Evolutionary conservation across 92 coral and sea anemone species (phyloP), one percentile per base, ranked within the genome.

Genomic region (Micromussa lordhowensis): DNA sequence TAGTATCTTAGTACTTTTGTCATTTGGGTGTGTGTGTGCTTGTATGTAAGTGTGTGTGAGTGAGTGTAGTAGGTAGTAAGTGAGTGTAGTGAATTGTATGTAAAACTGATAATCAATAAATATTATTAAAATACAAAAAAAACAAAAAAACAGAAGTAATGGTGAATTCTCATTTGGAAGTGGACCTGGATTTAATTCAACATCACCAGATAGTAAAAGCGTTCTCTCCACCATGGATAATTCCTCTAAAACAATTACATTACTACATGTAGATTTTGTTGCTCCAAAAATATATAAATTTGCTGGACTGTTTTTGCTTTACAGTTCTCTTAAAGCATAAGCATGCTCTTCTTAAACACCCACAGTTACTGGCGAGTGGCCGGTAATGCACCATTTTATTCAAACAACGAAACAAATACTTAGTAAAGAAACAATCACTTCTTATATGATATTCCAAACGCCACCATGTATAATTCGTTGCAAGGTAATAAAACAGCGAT

Each of bases 171-270:
- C 68, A 64, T 54, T 76, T 77, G 81, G 81, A 19, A 55, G 53
- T 76, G 92, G 92, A 64, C 92, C 92, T 75, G 90, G 89, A 31
- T 84, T 90, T 51, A 85, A 75, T 84, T 84, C 90, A 78, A 90
- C 69, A 90, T 84, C 89, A 13, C 92, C 88, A 5, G 88, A 68
- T 36, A 82, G 22, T 68, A 88, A 68, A 30, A 82, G 84, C 36
- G 36, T 68, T 85, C 35, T 73, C 51, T 85, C 64, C 72, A 6
- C 16, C 17, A 73, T 29, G 70, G 16, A 35, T 30, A 48, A 81
- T 55, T 54, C 24, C 85, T 81, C 72, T 48, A 11, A 24, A 81
- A 38, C 85, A 81, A 81, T 19, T 34, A 26, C 44, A 54, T 59
- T 48, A 81, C 63, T 55, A 81, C 64, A 61, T 61, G 68, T 55